Evolutionary conservation across 1,140 invertebrate species (phyloP).

Genomic region (Zaprionus taronus): DNA sequence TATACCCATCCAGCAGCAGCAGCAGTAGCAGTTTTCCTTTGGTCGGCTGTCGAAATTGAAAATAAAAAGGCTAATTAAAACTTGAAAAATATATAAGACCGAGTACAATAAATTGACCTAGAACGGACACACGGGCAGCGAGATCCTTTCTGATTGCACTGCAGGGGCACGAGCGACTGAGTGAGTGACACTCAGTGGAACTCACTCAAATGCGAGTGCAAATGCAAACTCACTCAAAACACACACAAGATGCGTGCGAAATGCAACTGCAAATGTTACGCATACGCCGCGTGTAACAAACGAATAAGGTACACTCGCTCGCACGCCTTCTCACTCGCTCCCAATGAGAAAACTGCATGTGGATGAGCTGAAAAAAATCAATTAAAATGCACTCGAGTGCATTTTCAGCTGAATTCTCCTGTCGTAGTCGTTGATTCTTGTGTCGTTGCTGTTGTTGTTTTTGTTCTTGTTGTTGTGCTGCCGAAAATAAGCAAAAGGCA

Average conservation of each 20-base stretch:
- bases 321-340: slow-evolving; percentile 18
- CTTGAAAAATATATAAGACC: slow-evolving; percentile 65
- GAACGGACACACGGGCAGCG: slow-evolving; percentile 46
- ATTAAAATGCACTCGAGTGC: slow-evolving; percentile 81
- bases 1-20: not conserved
- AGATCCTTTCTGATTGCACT: slow-evolving; percentile 15
- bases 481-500: slow-evolving; percentile 64
- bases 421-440: slow-evolving; percentile 24
- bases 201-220: not conserved
- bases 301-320: slow-evolving; percentile 35
- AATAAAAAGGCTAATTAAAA: slow-evolving; percentile 77
- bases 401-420: slow-evolving; percentile 34
- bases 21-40: slow-evolving; percentile 26
- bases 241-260: slow-evolving; percentile 46
- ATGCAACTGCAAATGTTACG: slow-evolving; percentile 74
- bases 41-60: slow-evolving; percentile 60
- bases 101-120: slow-evolving; percentile 54
- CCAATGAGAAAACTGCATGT: slow-evolving; percentile 26
- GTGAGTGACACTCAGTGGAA: not conserved
- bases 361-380: slow-evolving; percentile 63
- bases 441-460: slow-evolving; percentile 13
- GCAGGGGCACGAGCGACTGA: not conserved
- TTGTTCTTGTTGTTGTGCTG: slow-evolving; percentile 33
- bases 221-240: slow-evolving; percentile 31
- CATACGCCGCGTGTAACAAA: slow-evolving; percentile 69